Base-by-base conservation (phyloP, 2,113 vertebrate species). In the Sisor rabdophorus region DNA sequence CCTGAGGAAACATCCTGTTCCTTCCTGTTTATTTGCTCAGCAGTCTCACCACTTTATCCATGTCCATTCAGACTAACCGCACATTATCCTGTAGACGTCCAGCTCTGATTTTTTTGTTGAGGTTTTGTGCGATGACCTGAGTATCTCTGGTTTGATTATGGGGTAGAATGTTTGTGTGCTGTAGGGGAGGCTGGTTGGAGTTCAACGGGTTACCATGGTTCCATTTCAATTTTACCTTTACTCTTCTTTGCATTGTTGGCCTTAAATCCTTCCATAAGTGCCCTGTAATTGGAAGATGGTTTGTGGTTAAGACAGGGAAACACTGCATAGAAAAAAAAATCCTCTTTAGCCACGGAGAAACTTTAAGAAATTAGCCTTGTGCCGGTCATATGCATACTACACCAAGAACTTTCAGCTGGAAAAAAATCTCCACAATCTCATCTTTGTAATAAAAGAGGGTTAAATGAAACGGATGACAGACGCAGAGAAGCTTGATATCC, bases 301-400 rank as follows among this genome's bases (percentile, higher is more conserved):
- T 78, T 79, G 76, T 81, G 65, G 72, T 44, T 73, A 65, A 78
- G 60, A 71, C 56, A 64, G 70, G 32, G 69, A 40, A 78, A 56
- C 77, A 19, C 58, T 76, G 58, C 73, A 3, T 30, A 50, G 56
- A 80, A 58, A 24, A 64, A 71, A 80, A 63, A 73, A 70, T 75
- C 65, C 58, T 73, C 48, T 71, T 53, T 24, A 72, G 59, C 32
- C 28, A 30, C 32, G 40, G 50, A 56, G 48, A 20, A 73, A 44
- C 16, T 44, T 47, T 28, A 63, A 13, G 26, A 53, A 32, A 72
- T 71, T 19, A 76, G 32, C 54, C 53, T 54, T 67, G 44, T 30
- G 55, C 47, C 26, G 16, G 71, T 59, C 24, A 30, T 56, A 19
- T 26, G 52, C 32, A 60, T 36, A 13, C 56, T 53, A 50, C 20